A percentile compares a stretch with the other conserved stretches of the same genome.
phyloP scores from a whole-genome alignment of 2,113 vertebrate genomes.

The Otocyon megalotis region DNA sequence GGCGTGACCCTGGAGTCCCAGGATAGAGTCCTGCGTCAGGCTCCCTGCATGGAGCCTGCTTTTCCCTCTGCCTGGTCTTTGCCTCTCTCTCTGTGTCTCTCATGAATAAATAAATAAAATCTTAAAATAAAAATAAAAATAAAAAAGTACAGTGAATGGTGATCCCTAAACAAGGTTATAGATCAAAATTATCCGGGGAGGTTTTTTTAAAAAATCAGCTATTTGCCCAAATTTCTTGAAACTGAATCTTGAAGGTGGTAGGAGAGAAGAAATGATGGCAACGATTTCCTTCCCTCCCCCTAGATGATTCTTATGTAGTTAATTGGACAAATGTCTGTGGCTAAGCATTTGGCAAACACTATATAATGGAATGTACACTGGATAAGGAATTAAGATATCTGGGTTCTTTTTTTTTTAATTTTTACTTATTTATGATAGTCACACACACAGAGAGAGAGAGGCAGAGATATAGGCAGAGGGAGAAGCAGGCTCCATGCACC shows the following conservation, averaged over 20 bases:
- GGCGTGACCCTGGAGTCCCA: no score
- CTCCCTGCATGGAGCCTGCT: no score
- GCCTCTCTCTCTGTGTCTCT: no score
- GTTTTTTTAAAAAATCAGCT: background rate
- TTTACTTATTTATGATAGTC: no score
- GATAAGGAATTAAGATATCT: background rate
- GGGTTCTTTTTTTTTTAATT: no score
- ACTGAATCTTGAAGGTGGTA: background rate
- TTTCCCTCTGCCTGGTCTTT: no score
- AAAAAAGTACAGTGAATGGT: background rate
- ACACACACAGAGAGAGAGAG: no score
- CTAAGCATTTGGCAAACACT: background rate
- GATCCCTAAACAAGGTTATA: background rate
- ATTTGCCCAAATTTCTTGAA: slow-evolving; percentile 1
- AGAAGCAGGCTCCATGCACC: no score
- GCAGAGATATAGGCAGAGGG: no score
- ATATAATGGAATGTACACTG: background rate
- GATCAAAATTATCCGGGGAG: background rate
- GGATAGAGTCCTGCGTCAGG: no score
- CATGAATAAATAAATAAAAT: no score
- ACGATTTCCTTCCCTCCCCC: background rate
- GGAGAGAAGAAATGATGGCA: background rate
- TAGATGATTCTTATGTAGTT: background rate
- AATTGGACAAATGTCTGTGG: background rate
- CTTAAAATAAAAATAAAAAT: no score